Evolutionary conservation across 2,888 invertebrate species (phyloP), one percentile per base, ranked within the genome.

Genomic region (Troides oblongomaculatus): DNA sequence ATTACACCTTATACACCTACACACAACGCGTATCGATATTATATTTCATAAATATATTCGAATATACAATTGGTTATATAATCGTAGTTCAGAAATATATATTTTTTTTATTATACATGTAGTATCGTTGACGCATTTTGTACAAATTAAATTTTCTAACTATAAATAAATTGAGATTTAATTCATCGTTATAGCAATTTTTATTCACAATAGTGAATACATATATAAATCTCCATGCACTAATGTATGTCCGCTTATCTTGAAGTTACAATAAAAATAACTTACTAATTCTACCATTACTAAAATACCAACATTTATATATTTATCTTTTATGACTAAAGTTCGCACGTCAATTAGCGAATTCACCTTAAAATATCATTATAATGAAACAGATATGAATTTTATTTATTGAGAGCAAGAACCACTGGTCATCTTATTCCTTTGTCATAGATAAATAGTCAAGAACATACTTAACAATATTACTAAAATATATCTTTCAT

Each of bases 251-350:
- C n/a, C 23, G 17, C 59, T 62, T 50, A 57, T 69, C 18, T 57
- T 14, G 62, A 53, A 30, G 59, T 63, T 70, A 53, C 62, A 62
- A 69, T 62, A 74, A 75, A 74, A 74, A 76, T 75, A 74, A 74
- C 69, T 75, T 73, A 72, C 64, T 74, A 74, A 70, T 70, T 72
- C 74, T 74, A 72, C 56, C 73, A 57, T 64, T 62, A 62, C 70
- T 73, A 70, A 70, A 73, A 73, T 71, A 73, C 72, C 71, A 75
- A 75, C 75, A 75, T 68, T 72, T 64, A 70, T 71, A 74, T 71
- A 71, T 18, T 39, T 39, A 39, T 65, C 59, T 62, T 66, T 53
- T 66, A 70, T 60, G 53, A 66, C 66, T 70, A 63, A 63, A 63
- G 46, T 25, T 66, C 62, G 58, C 62, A 56, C n/a, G 30, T 62